Base-by-base conservation (phyloP, 2,888 invertebrate species). In the Desoria tigrina region DNA sequence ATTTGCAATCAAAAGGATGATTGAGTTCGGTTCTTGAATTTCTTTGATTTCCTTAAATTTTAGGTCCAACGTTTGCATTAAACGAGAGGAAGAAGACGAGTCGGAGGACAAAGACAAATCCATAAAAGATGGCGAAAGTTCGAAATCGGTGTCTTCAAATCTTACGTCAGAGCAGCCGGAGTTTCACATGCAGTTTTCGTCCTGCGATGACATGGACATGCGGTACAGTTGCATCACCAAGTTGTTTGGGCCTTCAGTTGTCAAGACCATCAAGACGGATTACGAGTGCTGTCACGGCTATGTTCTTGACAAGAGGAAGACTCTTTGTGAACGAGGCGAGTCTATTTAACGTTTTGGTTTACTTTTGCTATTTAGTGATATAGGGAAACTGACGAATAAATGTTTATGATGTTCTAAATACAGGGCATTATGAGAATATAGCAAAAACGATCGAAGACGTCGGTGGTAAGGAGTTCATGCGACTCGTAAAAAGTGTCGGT, bases 241-340 rank as follows among this genome's bases (percentile, higher is more conserved):
- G 82, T 81, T 79, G 79, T 81, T 79, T 58, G 68, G 72, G 7
- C 68, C 70, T 4, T 65, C 55, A 26, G 83, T 84, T 42, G 84
- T 84, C 72, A 86, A 85, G 79, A 87, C 86, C 1, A 80, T 85
- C 71, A 84, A 83, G 16, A 83, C 86, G 56, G 84, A 84, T 23
- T 85, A 87, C 74, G 85, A 87, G 78, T 89, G 89, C 78, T 89
- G 89, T 78, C 84, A 85, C 77, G 88, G 88, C 42, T 88, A 81
- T 79, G 81, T 84, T 62, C 81, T 85, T 58, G 78, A 77, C 45
- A 65, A 79, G 45, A 79, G 79, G n/a, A 79, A 80, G 62, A 78
- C 79, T 59, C 83, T 82, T 39, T 85, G 85, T 72, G 81, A 78
- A 49, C 75, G 78, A 74, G 78, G 82, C 82, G 77, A 74, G 73